phyloP scores from a whole-genome alignment of 2,888 invertebrate genomes.

The Drosophila quasianomalipes region DNA sequence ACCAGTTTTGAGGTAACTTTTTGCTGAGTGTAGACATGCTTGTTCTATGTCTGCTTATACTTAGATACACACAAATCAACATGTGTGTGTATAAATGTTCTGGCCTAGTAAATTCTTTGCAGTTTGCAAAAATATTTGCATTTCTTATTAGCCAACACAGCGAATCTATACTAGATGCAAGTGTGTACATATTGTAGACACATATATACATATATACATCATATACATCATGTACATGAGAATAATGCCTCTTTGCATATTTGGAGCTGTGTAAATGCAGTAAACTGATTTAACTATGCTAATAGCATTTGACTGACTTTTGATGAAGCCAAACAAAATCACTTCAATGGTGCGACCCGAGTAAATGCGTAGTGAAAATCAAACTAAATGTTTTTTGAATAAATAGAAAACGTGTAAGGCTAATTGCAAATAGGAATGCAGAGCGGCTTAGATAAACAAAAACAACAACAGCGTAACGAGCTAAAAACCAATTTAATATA shows the following conservation, averaged over 20 bases:
- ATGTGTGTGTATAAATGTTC: conserved; percentile 22
- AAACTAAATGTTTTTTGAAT: conserved; percentile 54
- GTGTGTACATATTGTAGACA: no score
- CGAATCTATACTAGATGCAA: conserved; percentile 26
- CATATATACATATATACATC: neutral
- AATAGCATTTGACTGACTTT: conserved; percentile 55
- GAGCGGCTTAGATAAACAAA: conserved; percentile 49
- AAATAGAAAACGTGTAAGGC: conserved; percentile 57
- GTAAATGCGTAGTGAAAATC: conserved; percentile 39
- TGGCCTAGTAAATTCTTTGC: conserved; percentile 63
- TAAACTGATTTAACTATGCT: conserved; percentile 54
- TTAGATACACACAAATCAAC: conserved; percentile 20
- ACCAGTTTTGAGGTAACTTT: conserved; percentile 14
- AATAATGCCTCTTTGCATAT: conserved; percentile 28
- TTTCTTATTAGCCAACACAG: conserved; percentile 48
- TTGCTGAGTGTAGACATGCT: conserved; percentile 38
- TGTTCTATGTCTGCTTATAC: conserved; percentile 8
- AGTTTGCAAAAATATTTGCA: conserved; percentile 62
- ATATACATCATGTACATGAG: neutral
- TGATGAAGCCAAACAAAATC: conserved; percentile 62
- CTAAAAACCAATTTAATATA: conserved; percentile 19
- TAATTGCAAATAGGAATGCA: conserved; percentile 46
- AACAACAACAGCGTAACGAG: conserved; percentile 30
- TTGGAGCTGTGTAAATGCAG: conserved; percentile 13
- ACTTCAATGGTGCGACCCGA: conserved; percentile 4